These are phyloP conservation scores for Nemurella pictetii DNA, from an alignment of 2,888 invertebrate species.

Conservation along the genomic window DNA sequence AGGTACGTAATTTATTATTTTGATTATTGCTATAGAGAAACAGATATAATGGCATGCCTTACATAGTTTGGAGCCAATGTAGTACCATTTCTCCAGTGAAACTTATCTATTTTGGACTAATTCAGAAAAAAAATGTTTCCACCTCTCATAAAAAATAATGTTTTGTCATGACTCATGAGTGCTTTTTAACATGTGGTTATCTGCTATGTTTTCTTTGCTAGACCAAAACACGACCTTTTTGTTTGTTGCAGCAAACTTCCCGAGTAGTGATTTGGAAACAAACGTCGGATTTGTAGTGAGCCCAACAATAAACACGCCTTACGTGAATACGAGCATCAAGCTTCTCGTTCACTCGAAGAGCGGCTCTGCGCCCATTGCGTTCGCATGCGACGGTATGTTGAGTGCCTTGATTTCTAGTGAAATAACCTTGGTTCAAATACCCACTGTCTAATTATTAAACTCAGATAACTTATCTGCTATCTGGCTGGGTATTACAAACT, in stretches of 20 bases:
- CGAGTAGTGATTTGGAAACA: constrained; percentile 71
- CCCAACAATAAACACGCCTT: constrained; percentile 79
- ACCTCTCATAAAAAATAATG: too few species aligned
- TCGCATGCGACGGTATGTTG: constrained; percentile 88
- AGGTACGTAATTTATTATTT: constrained; percentile 67
- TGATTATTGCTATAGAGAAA: too few species aligned
- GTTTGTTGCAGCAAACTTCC: constrained; percentile 64
- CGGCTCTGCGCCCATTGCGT: constrained; percentile 72
- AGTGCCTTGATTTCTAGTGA: too few species aligned
- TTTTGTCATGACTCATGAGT: too few species aligned
- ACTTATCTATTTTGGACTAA: too few species aligned
- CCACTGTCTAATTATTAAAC: not conserved
- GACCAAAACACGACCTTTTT: not conserved
- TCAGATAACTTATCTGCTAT: too few species aligned
- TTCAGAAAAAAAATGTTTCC: too few species aligned
- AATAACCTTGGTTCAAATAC: not conserved
- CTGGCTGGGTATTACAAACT: too few species aligned
- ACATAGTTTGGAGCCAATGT: too few species aligned
- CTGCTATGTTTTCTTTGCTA: constrained; percentile 26
- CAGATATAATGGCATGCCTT: too few species aligned
- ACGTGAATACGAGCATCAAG: constrained; percentile 85
- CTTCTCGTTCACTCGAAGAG: constrained; percentile 71
- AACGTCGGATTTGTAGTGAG: constrained; percentile 91
- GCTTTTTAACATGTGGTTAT: too few species aligned
- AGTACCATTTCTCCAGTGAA: too few species aligned